A percentile compares a stretch with the other conserved stretches of the same genome.
These are phyloP conservation scores for Pachyuromys duprasi DNA, from an alignment of 2,797 vertebrate species.

Conservation along the genomic window DNA sequence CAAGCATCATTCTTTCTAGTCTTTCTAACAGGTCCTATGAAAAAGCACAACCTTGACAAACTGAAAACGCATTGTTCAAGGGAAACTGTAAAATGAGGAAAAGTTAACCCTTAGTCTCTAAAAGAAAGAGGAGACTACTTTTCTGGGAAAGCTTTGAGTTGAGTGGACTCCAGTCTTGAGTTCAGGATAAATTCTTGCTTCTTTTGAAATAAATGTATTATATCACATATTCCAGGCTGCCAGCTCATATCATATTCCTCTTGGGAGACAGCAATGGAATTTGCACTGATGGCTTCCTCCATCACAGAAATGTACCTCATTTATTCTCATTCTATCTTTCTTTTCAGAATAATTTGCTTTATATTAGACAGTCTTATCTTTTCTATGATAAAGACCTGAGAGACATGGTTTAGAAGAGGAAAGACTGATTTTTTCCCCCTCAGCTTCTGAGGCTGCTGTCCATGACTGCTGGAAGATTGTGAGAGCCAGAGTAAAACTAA, in stretches of 20 bases:
- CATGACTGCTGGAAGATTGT: neutral
- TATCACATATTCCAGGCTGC: neutral
- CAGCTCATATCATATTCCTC: neutral
- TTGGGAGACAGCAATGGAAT: neutral
- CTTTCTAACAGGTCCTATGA: slow-evolving; percentile 35
- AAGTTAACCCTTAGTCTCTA: slow-evolving; percentile 36
- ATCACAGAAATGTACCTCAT: neutral
- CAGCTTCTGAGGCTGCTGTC: neutral
- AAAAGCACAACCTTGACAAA: slow-evolving; percentile 22
- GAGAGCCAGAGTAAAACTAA: neutral
- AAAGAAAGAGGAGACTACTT: slow-evolving; percentile 8
- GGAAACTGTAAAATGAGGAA: slow-evolving; percentile 54
- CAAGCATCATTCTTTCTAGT: slow-evolving; percentile 1
- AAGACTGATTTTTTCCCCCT: neutral
- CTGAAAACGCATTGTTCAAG: slow-evolving; percentile 51
- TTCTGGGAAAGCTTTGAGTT: neutral
- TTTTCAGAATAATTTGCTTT: neutral
- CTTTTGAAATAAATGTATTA: neutral
- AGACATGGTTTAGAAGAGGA: neutral
- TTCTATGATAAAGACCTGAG: neutral
- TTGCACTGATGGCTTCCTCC: neutral
- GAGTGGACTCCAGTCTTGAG: neutral
- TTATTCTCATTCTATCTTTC: neutral
- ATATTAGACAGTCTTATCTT: neutral
- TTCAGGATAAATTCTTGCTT: neutral